These are phyloP conservation scores for Peromyscus eremicus DNA, from an alignment of 2,797 vertebrate genomes.

Conservation along the genomic window DNA sequence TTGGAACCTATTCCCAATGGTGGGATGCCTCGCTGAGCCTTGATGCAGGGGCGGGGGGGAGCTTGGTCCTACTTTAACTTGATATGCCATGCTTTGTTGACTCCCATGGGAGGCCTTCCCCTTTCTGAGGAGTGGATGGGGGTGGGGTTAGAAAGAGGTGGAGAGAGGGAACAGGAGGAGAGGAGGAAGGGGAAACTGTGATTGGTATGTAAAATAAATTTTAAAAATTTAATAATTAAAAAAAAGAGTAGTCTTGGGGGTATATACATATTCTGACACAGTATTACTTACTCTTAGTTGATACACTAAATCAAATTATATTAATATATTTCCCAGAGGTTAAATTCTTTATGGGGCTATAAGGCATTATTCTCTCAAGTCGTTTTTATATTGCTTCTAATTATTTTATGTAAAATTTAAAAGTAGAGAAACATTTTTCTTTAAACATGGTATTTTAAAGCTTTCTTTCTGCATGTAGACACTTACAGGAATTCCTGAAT, in stretches of 20 bases:
- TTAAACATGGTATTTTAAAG: constrained; percentile 13
- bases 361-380: not conserved
- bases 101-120: no score
- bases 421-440: not conserved
- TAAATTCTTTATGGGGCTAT: constrained; percentile 7
- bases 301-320: not conserved
- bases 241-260: not conserved
- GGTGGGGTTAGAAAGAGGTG: no score
- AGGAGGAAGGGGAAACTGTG: no score
- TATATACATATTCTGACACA: not conserved
- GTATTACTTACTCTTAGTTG: not conserved
- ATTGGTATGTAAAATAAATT: no score
- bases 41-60: no score
- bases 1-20: no score
- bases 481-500: constrained; percentile 10
- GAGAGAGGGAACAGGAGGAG: no score
- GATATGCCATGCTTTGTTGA: no score
- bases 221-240: no score
- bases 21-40: no score
- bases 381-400: not conserved
- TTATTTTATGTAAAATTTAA: constrained; percentile 11
- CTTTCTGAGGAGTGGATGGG: no score
- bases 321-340: not conserved
- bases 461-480: not conserved
- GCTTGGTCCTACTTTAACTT: no score